Base-by-base conservation (phyloP, 2,888 invertebrate genomes). In the Heterodera filipjevi region DNA sequence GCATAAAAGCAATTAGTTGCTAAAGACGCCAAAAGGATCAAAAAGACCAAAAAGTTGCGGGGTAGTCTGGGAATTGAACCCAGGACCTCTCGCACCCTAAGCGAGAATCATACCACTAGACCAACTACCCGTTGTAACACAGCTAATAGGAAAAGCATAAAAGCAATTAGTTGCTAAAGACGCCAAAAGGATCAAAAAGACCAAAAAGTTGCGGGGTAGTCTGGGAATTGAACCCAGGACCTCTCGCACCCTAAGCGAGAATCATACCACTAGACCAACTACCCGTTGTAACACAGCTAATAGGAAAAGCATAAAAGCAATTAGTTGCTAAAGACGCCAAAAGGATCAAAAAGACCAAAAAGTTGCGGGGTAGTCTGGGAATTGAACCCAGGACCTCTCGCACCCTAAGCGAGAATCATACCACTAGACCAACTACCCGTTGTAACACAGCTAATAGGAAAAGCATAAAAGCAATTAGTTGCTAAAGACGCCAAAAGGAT, bases 241-340 rank as follows among this genome's bases (percentile, higher is more conserved):
- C 88, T 87, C 87, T 89, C 88, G 88, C 87, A 87, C 87, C 87
- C 87, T 84, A 87, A 89, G 87, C 87, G 88, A 89, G 87, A 89
- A 87, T 87, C 87, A 89, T 87, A 87, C 88, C 87, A 84, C 87
- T 87, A 89, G 87, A 87, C 87, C 87, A 89, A 72, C 68, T 68
- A 68, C 68, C 68, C 68, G 19, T 16, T 5, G 8, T 16, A 49
- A 3, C 49, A 49, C 2, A 8, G 8, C 16, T 14, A 1, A 0
- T 49, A 14, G 16, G 5, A 59, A 59, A 8, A 8, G 5, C 16
- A 1, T 16, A 49, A 3, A 49, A 49, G 49, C 49, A 49, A n/a
- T n/a, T n/a, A n/a, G 39, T 6, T 39, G 39, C 39, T 39, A 39
- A 39, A 39, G 12, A 6, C 12, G 39, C 39, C 6, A 39, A 39